Base-by-base conservation (phyloP, 37 sponge, comb jelly and placozoan species). In the Chondrilla cf. caribensis region DNA sequence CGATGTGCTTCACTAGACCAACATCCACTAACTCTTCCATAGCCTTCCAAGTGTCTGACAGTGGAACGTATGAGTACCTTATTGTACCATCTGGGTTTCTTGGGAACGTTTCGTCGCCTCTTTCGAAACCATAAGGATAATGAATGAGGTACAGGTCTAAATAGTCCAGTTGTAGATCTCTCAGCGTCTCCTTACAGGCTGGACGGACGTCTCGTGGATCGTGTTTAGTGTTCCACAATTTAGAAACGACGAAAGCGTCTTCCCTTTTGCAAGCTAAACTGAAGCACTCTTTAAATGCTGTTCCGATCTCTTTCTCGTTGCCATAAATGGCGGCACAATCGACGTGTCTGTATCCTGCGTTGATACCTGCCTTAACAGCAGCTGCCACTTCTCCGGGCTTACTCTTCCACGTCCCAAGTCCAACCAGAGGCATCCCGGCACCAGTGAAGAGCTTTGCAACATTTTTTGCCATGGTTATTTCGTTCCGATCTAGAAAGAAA, bases 381-480 rank as follows among this genome's bases (percentile, higher is more conserved):
- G 40, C 62, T 35, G 62, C 81, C 51, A 95, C 98, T 60, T 87
- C 83, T 9, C 93, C 93, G 0, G 87, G 88, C 37, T 95, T 88
- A 60, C 93, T 95, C 79, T 95, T 95, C 98, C 95, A 97, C n/a
- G 98, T 97, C 4, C 98, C 98, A 47, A 97, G 89, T 17, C 98
- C 98, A 0, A 97, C 77, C 54, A 90, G 65, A 17, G 98, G 98
- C 79, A 97, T 92, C 35, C 70, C 77, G 64, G 84, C 79, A 18
- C 95, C 95, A 36, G 89, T 86, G 38, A 28, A 64, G 32, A 94
- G 89, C 76, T 40, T 73, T 0, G 43, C 33, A 5, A 3, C 32
- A 2, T n/a, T n/a, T n/a, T n/a, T n/a, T n/a, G n/a, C n/a, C n/a
- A n/a, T n/a, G n/a, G n/a, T n/a, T n/a, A 62, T 62, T 62, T 15